Percentiles rank a stretch among this genome's conserved stretches.
Evolutionary conservation across 2,888 invertebrate species (phyloP).

Genomic region (Nemurella pictetii): DNA sequence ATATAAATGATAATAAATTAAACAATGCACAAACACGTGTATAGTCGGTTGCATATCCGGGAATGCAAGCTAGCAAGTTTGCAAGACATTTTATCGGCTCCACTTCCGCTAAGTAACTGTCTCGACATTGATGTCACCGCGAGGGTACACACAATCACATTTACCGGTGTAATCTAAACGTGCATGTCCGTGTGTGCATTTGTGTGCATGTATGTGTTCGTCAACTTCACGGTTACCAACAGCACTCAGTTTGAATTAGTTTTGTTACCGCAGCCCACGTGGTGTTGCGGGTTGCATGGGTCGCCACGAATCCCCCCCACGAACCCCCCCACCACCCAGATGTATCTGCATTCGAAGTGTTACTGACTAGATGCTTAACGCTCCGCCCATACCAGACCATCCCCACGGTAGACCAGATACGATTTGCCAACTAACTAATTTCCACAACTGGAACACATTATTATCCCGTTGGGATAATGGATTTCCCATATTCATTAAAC

Average conservation of each 20-base stretch:
- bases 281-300: not conserved
- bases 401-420: not conserved
- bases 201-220: not conserved
- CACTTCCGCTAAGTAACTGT: not conserved
- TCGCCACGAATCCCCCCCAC: not conserved
- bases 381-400: not conserved
- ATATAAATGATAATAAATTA: too few relatives aligned
- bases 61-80: not conserved
- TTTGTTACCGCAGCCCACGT: constrained; percentile 28
- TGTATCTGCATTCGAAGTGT: constrained; percentile 14
- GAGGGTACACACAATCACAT: not conserved
- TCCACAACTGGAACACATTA: not conserved
- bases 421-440: not conserved
- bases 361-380: too few relatives aligned
- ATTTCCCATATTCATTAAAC: constrained; percentile 1
- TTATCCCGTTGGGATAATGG: not conserved
- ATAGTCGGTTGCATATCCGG: too few relatives aligned
- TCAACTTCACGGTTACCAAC: not conserved
- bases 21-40: too few relatives aligned
- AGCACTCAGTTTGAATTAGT: constrained; percentile 33
- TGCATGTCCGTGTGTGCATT: not conserved
- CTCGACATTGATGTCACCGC: not conserved
- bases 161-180: not conserved
- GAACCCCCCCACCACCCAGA: not conserved
- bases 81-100: not conserved